phyloP scores from a whole-genome alignment of 1,140 invertebrate genomes.

The Holcopasites calliopsidis region DNA sequence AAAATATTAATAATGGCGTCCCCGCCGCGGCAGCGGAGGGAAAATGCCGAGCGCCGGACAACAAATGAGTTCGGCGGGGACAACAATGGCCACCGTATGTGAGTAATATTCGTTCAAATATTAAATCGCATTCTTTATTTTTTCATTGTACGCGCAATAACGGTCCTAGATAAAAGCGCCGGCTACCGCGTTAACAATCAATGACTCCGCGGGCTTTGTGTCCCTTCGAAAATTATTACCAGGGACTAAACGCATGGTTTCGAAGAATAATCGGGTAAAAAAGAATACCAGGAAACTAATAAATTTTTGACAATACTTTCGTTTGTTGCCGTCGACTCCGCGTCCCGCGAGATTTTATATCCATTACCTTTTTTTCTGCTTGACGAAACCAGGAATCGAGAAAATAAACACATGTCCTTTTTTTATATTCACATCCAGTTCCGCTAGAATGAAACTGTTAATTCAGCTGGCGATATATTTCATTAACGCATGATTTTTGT shows the following conservation, averaged over 20 bases:
- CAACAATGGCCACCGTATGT: conserved; percentile 54
- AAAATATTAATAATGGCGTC: conserved; percentile 71
- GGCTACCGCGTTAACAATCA: conserved; percentile 40
- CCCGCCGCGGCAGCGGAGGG: conserved; percentile 26
- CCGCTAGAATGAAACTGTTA: no score
- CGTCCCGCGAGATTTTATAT: neutral
- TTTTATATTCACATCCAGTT: no score
- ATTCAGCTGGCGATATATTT: no score
- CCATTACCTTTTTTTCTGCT: neutral
- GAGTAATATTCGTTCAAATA: conserved; percentile 62
- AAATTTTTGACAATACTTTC: conserved; percentile 16
- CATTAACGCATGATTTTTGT: no score
- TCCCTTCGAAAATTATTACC: conserved; percentile 27
- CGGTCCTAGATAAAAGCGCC: conserved; percentile 39
- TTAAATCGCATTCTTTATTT: conserved; percentile 54
- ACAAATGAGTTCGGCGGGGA: conserved; percentile 56
- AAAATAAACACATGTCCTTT: no score
- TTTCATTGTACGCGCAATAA: conserved; percentile 50
- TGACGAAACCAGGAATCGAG: no score
- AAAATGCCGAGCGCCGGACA: conserved; percentile 55
- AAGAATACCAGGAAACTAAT: conserved; percentile 41
- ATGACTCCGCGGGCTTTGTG: conserved; percentile 24
- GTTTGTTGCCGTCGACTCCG: neutral
- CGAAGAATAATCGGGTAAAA: neutral
- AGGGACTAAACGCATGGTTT: conserved; percentile 14